A percentile compares a stretch with the other conserved stretches of the same genome.
These are phyloP conservation scores for Rhinophrynus dorsalis DNA, from an alignment of 2,797 vertebrate genomes.

Conservation along the genomic window DNA sequence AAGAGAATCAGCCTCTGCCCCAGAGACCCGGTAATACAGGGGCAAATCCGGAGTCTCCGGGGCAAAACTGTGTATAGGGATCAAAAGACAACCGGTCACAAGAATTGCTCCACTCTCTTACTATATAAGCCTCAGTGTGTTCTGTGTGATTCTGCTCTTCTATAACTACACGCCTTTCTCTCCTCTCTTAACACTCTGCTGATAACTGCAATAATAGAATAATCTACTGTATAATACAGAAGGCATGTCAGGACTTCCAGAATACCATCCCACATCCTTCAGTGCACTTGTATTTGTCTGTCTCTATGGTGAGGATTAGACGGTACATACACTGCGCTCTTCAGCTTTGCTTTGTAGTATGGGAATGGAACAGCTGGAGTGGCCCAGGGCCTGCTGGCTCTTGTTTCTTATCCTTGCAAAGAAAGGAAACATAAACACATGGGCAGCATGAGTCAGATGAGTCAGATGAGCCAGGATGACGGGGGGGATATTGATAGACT, in stretches of 20 bases:
- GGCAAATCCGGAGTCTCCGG: too few species aligned
- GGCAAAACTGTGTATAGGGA: too few species aligned
- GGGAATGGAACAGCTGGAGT: conserved; percentile 28
- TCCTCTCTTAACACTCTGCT: conserved; percentile 15
- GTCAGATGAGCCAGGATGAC: too few species aligned
- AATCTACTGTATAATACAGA: conserved; percentile 27
- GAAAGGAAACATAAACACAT: conserved; percentile 3
- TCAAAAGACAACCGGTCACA: too few species aligned
- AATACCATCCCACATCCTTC: conserved; percentile 37
- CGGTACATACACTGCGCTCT: neutral
- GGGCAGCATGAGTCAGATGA: neutral
- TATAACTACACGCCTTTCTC: neutral
- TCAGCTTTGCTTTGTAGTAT: conserved; percentile 1
- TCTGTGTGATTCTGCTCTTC: neutral
- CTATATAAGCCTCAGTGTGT: too few species aligned
- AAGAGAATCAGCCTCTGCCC: too few species aligned
- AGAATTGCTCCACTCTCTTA: too few species aligned
- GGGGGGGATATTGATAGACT: too few species aligned
- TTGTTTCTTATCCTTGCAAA: conserved; percentile 5
- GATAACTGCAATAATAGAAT: conserved; percentile 16
- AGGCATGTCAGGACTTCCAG: conserved; percentile 38
- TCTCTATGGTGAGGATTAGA: conserved; percentile 48
- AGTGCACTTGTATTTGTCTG: conserved; percentile 40
- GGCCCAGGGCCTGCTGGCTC: conserved; percentile 33
- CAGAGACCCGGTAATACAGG: too few species aligned